Base-by-base conservation (phyloP, 1,140 invertebrate genomes). In the Drosophila pseudoobscura region DNA sequence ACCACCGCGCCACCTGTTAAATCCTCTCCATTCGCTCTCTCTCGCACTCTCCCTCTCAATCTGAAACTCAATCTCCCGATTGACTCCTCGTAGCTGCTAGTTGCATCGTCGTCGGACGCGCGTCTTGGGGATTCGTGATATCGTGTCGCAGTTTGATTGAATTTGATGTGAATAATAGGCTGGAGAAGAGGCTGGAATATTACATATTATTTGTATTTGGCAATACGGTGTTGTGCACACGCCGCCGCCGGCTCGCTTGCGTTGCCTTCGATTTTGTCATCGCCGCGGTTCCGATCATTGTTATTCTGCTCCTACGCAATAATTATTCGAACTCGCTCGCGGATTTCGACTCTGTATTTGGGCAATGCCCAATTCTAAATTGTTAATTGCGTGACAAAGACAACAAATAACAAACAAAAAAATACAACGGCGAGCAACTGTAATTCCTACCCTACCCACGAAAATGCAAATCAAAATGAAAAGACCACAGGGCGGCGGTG, bases 91-190 rank as follows among this genome's bases (percentile, higher is more conserved):
- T 39, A 4, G 35, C 35, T 39, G 11, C 3, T 31, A 13, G 35
- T 4, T 39, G 35, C 24, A 31, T 56, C 22, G 22, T 56, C 22
- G 22, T 55, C 61, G n/a, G 44, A 35, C 24, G 39, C 26, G 35
- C 17, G 43, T 11, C 22, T 58, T 53, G 54, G 20, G 49, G 55
- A 75, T 62, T 87, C 83, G 83, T 87, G 83, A 88, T 78, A 83
- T 87, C 83, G 83, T 87, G 83, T 87, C 78, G 85, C 82, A 66
- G 65, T 79, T 84, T 80, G 82, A 87, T 87, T 87, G 75, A 78
- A 65, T 70, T 75, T 62, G 61, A 22, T 68, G 62, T 68, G 70
- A 61, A 63, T 55, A 56, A 39, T 58, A 60, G 72, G 59, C 24
- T 26, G 24, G 66, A 76, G 76, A 68, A 79, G 61, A 63, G 49